Evolutionary conservation across 2,113 vertebrate genomes (phyloP), one percentile per base, ranked within the genome.

Genomic region (Ploceus nigricollis): DNA sequence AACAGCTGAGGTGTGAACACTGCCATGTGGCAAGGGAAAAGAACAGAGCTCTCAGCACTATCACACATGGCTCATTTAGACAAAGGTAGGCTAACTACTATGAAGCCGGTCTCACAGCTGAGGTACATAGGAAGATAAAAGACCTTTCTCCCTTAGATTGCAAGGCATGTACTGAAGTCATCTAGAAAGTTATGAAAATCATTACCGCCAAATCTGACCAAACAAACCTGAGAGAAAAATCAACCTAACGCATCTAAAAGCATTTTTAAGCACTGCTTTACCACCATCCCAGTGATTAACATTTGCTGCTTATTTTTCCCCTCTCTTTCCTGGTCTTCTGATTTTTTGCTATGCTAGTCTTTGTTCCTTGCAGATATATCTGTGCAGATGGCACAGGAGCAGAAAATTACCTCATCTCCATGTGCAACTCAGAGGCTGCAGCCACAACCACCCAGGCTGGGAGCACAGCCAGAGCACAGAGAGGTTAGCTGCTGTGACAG

Each of bases 1-100:
- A 96, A 91, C 87, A 94, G 96, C 81, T 94, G 94, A 95, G 66
- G 94, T 96, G 93, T 73, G 94, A 97, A 96, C 57, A 54, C 17
- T 94, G 78, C 73, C 95, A 95, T 93, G 93, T 85, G 95, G 89
- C 66, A 65, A 82, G 66, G 84, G 78, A 91, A 87, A 75, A 77
- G 75, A 72, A 72, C 44, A 51, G 77, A 82, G 87, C 73, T 39
- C 64, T 78, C 44, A 64, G 82, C 0, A 0, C 48, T 58, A 24
- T 50, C 75, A 35, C 54, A 89, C 79, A 57, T 40, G 61, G 61
- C n/a, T 95, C 54, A 6, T 27, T 80, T 27, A 89, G 83, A 79
- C 45, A 89, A 89, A 89, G 56, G 86, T 87, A 87, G 64, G 44
- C 37, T 58, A 57, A 51, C 37, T 30, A 17, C 78, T 77, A 25